Evolutionary conservation across 2,797 vertebrate species (phyloP).

Genomic region (Crenichthys baileyi): DNA sequence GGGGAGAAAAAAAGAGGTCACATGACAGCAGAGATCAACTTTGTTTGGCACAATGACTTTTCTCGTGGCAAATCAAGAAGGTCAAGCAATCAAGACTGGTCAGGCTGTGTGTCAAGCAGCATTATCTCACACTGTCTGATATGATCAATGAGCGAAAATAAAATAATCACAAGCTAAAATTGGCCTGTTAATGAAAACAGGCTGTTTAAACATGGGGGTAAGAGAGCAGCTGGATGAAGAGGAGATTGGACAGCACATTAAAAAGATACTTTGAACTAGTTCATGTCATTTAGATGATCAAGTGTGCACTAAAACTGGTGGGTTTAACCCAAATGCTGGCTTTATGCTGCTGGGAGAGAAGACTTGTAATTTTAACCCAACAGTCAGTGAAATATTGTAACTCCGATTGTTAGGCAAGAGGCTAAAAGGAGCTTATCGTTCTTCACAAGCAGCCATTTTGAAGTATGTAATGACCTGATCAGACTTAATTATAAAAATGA

Average conservation of each 20-base stretch:
- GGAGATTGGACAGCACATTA: slow-evolving; percentile 37
- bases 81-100: slow-evolving; percentile 93
- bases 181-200: slow-evolving; percentile 92
- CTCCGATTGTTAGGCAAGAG: not conserved
- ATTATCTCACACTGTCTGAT: slow-evolving; percentile 88
- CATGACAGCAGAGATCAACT: slow-evolving; percentile 64
- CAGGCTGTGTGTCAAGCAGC: slow-evolving; percentile 85
- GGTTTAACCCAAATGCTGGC: not conserved
- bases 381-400: not conserved
- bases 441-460: not conserved
- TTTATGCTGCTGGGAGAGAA: not conserved
- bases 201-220: slow-evolving; percentile 82
- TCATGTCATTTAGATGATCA: slow-evolving; percentile 11
- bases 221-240: slow-evolving; percentile 74
- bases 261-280: slow-evolving; percentile 2
- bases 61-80: slow-evolving; percentile 89
- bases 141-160: slow-evolving; percentile 93
- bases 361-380: not conserved
- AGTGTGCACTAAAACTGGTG: not conserved
- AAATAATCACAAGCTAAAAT: slow-evolving; percentile 95
- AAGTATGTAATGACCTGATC: not conserved
- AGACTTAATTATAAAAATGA: not conserved
- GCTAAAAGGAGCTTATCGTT: not conserved
- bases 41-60: slow-evolving; percentile 81
- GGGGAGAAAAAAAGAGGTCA: slow-evolving; percentile 66